Evolutionary conservation across 1,140 invertebrate species (phyloP).

Genomic region (Drosophila nebulosa): DNA sequence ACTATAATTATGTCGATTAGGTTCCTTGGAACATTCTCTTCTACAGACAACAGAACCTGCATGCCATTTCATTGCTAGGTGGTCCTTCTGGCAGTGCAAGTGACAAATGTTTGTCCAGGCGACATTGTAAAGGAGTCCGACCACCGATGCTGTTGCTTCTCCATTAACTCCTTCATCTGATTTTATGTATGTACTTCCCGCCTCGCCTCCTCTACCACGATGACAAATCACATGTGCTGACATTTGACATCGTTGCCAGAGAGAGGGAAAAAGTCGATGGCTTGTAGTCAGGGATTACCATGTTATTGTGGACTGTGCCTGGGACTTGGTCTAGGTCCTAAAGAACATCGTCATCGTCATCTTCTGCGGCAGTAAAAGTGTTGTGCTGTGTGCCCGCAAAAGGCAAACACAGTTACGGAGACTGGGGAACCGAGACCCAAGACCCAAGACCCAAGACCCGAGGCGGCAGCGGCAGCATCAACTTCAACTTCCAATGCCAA

Average conservation of each 20-base stretch:
- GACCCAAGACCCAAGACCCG: neutral
- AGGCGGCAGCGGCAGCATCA: neutral
- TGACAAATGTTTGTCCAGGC: conserved; percentile 62
- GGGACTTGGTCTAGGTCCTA: conserved; percentile 5
- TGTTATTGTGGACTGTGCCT: conserved; percentile 42
- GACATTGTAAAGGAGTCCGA: conserved; percentile 40
- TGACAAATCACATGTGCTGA: conserved; percentile 78
- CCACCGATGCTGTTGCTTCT: neutral
- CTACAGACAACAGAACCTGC: neutral
- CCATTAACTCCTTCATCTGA: conserved; percentile 6
- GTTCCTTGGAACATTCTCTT: neutral
- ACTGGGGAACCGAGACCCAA: neutral
- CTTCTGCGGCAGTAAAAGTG: conserved; percentile 55
- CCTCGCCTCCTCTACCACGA: neutral
- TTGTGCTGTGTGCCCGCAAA: conserved; percentile 17
- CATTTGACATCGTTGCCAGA: conserved; percentile 66
- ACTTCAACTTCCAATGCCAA: conserved; percentile 16
- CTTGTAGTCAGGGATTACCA: conserved; percentile 54
- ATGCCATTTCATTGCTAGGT: neutral
- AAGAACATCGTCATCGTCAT: neutral
- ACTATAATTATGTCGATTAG: neutral
- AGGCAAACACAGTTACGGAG: conserved; percentile 54
- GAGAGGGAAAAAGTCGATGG: neutral
- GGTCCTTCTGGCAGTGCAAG: conserved; percentile 44
- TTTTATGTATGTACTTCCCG: neutral